These are phyloP conservation scores for Adelosebastes latens DNA, from an alignment of 2,797 vertebrate species.

Conservation along the genomic window DNA sequence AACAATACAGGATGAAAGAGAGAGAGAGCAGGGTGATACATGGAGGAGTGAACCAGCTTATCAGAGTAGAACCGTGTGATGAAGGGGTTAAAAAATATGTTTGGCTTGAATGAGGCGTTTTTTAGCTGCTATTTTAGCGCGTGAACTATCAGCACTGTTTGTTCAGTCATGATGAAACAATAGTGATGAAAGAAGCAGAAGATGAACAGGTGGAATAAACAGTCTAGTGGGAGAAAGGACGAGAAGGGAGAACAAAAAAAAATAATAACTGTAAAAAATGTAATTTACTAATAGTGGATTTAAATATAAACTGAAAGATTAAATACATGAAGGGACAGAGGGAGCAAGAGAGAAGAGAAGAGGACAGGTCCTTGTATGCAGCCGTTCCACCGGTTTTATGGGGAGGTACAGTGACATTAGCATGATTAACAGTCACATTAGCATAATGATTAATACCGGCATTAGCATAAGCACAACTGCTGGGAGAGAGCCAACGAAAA, in stretches of 20 bases:
- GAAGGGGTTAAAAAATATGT: neutral
- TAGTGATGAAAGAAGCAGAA: neutral
- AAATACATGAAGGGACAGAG: neutral
- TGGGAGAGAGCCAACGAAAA: slow-evolving; percentile 19
- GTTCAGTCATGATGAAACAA: neutral
- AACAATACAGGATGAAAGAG: neutral
- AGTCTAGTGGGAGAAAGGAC: too few relatives aligned
- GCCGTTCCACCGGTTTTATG: slow-evolving; percentile 27
- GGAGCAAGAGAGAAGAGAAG: neutral
- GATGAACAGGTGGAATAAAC: neutral
- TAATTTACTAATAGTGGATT: neutral
- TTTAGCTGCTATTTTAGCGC: neutral
- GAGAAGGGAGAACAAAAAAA: neutral
- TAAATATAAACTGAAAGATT: neutral
- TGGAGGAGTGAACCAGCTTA: neutral
- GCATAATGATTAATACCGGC: slow-evolving; percentile 54
- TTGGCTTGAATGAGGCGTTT: neutral
- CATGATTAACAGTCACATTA: slow-evolving; percentile 46
- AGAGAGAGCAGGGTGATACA: neutral
- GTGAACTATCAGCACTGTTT: too few relatives aligned
- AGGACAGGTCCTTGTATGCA: neutral
- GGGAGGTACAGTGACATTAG: slow-evolving; percentile 48
- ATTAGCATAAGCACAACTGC: slow-evolving; percentile 58
- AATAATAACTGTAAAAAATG: neutral
- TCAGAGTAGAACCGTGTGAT: neutral